Percentiles rank a stretch among this genome's conserved stretches.
phyloP scores from a whole-genome alignment of 1,140 invertebrate genomes.

The Drosophila guanche region DNA sequence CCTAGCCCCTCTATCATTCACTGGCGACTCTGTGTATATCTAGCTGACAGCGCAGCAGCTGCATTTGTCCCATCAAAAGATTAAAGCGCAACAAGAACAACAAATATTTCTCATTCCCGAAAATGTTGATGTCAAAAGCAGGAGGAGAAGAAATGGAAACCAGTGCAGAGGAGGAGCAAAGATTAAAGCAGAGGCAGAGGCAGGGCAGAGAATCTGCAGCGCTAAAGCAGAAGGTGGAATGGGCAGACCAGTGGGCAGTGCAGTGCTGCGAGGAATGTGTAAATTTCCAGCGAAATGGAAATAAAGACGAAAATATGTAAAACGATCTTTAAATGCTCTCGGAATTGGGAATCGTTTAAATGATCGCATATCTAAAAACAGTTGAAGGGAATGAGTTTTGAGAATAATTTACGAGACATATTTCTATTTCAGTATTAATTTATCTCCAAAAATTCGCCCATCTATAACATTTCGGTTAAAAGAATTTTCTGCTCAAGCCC shows the following conservation, averaged over 20 bases:
- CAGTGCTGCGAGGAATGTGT: slow-evolving; percentile 14
- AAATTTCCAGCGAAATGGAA: slow-evolving; percentile 42
- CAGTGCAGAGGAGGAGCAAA: slow-evolving; percentile 34
- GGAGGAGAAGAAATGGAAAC: slow-evolving; percentile 58
- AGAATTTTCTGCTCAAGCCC: background rate
- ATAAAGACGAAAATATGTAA: slow-evolving; percentile 15
- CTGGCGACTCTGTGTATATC: background rate
- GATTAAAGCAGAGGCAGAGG: slow-evolving; percentile 4
- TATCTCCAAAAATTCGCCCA: background rate
- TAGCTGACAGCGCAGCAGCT: slow-evolving; percentile 57
- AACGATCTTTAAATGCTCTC: slow-evolving; percentile 10
- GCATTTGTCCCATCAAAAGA: slow-evolving; percentile 67
- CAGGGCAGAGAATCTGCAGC: background rate
- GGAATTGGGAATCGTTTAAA: slow-evolving; percentile 1
- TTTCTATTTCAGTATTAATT: background rate
- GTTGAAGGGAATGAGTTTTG: background rate
- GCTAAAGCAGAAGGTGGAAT: slow-evolving; percentile 16
- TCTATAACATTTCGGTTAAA: too few relatives aligned
- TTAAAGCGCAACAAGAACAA: slow-evolving; percentile 70
- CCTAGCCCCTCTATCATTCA: background rate
- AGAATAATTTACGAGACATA: background rate
- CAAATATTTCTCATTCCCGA: slow-evolving; percentile 60
- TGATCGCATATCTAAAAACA: slow-evolving; percentile 17
- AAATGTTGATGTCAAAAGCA: slow-evolving; percentile 58
- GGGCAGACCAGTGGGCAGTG: background rate